Conservation (phyloP, 2,113 vertebrate genomes). For the Sceloporus undulatus region DNA sequence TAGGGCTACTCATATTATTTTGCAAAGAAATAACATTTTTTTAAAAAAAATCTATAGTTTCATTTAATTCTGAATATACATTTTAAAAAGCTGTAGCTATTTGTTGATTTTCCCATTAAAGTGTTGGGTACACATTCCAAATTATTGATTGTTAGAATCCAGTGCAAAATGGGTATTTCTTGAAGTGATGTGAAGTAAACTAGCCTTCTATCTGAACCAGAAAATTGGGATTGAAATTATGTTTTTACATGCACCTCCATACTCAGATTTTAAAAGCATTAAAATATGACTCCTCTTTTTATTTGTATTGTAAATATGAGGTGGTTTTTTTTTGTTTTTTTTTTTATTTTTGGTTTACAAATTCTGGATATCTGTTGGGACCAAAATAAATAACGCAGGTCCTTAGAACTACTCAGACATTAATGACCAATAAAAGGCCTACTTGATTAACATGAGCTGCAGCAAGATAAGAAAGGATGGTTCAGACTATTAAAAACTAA, state of each 20-base stretch:
- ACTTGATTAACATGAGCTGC: slow-evolving; percentile 88
- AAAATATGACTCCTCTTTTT: slow-evolving; percentile 88
- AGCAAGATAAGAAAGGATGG: slow-evolving; percentile 92
- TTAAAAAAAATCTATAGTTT: too few species aligned
- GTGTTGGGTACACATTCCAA: background rate
- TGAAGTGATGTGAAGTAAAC: background rate
- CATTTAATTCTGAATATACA: background rate
- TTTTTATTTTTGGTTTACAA: slow-evolving; percentile 80
- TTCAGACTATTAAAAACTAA: slow-evolving; percentile 86
- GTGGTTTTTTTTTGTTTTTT: too few species aligned
- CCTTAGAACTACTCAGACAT: slow-evolving; percentile 91
- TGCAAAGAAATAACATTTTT: too few species aligned
- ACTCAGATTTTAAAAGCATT: slow-evolving; percentile 71
- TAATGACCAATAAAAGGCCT: slow-evolving; percentile 92
- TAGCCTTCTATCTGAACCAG: background rate
- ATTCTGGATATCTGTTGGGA: slow-evolving; percentile 95
- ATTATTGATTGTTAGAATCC: background rate
- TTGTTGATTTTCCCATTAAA: background rate
- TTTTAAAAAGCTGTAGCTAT: background rate
- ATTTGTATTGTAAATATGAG: slow-evolving; percentile 87
- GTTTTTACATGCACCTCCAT: background rate
- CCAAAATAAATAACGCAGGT: slow-evolving; percentile 91
- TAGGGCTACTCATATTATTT: background rate
- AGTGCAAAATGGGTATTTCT: background rate
- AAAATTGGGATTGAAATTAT: background rate